Evolutionary conservation across 2,113 vertebrate genomes (phyloP), one percentile per base, ranked within the genome.

Genomic region (Tragelaphus buxtoni): DNA sequence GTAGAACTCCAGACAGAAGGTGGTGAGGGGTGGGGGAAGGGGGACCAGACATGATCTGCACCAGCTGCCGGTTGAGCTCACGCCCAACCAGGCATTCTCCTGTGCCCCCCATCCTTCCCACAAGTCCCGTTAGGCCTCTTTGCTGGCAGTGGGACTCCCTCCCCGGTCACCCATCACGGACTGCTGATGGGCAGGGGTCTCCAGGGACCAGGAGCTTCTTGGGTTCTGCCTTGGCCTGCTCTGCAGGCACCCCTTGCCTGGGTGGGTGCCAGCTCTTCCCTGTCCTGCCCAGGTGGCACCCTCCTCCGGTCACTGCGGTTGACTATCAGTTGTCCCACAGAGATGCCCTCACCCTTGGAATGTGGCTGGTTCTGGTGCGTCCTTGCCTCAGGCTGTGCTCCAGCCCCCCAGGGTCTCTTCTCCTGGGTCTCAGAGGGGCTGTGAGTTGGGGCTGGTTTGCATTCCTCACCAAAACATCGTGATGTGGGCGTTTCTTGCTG

Each of bases 21-120:
- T 0, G 65, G n/a, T 60, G 42, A 0, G 42, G 42, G 13, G 60
- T 0, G 6, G 61, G n/a, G 22, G 69, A 6, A 13, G 22, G 22
- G 69, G 18, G 18, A n/a, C 18, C 32, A 17, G 12, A 51, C 30
- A 10, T 3, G 26, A 30, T 35, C 58, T 11, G 12, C 20, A 7
- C 7, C 60, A 4, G 4, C 55, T 74, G 17, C 42, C 63, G 9
- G 0, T 18, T 63, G 79, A 56, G 22, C 16, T n/a, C 88, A 7
- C 0, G 7, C 20, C 61, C 69, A 26, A 4, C 35, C 1, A 1
- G 26, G 24, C 51, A 2, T 17, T 35, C 65, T 28, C 1, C 69
- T 81, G 1, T 17, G 49, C 9, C 42, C 9, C 6, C 4, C 13
- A 24, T 8, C 49, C 24, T 8, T 35, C 53, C 51, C 56, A 0